These are phyloP conservation scores for Terebella lapidaria DNA, from an alignment of 2,888 invertebrate genomes.

Conservation along the genomic window DNA sequence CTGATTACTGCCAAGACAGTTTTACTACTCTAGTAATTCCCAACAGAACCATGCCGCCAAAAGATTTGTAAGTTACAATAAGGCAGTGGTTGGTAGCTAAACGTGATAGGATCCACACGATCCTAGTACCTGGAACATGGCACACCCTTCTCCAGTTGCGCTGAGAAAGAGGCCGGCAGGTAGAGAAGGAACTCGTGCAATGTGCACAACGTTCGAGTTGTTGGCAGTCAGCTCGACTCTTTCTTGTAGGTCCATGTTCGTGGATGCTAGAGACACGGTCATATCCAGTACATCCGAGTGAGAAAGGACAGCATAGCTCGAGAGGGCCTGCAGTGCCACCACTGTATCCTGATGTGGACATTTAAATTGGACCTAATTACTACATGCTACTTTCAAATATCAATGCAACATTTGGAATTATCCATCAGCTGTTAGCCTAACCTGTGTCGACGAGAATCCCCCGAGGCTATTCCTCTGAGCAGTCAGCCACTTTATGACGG, in stretches of 20 bases:
- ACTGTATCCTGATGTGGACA: constrained; percentile 63
- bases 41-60: no score
- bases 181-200: constrained; percentile 51
- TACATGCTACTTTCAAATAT: no score
- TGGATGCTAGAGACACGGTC: constrained; percentile 21
- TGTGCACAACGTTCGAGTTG: constrained; percentile 56
- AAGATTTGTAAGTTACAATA: no score
- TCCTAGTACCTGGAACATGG: constrained; percentile 60
- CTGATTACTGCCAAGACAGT: no score
- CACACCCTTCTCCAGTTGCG: constrained; percentile 60
- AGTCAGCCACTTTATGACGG: constrained; percentile 69
- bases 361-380: no score
- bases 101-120: no score
- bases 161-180: constrained; percentile 56
- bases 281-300: constrained; percentile 48
- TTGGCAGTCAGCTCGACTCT: constrained; percentile 54
- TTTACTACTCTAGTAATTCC: no score
- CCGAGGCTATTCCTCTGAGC: constrained; percentile 45
- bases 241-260: constrained; percentile 47
- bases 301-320: constrained; percentile 58
- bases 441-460: constrained; percentile 63
- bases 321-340: constrained; percentile 61
- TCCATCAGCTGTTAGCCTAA: no score
- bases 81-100: no score
- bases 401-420: no score